Evolutionary conservation across 1,140 invertebrate species (phyloP), one percentile per base, ranked within the genome.

Genomic region (Macrobrachium nipponense): DNA sequence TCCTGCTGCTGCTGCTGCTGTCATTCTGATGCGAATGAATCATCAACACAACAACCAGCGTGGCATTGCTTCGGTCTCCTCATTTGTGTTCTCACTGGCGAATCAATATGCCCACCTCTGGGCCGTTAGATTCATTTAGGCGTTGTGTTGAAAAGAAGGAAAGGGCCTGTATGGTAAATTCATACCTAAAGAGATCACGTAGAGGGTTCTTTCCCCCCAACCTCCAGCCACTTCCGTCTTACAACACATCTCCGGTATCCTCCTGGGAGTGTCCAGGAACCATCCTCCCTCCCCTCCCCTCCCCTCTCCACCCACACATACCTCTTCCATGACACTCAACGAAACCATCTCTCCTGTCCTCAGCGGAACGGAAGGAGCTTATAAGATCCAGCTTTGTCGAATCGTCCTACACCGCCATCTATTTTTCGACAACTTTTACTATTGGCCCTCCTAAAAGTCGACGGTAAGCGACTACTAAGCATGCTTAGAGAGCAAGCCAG

Each of bases 221-320:
- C 84, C 84, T 20, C 59, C 51, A 51, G 59, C 68, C 76, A 86
- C 84, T 86, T 86, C 84, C 84, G 84, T 86, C 84, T 86, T 80
- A 58, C 84, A n/a, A 73, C 77, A 86, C 84, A 80, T 86, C 84
- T 73, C 68, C 78, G 68, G 76, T 61, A 80, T 86, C 84, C 84
- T 86, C 66, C 51, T 51, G 12, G 27, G 51, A 51, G 8, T 51
- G 51, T 51, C 8, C 51, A 51, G 51, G 51, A 51, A 12, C 51
- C 51, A 51, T 10, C 44, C 10, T 79, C 76, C 72, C 77, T 80
- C 80, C 84, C 80, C 80, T 66, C 72, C 66, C 77, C 76, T 75
- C 78, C 62, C 80, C 84, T 76, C 72, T 15, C n/a, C 58, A 8
- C 18, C 66, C 64, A 15, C 23, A 60, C 84, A 73, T 86, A 59